Conservation (phyloP, 2,113 vertebrate species). For the Tetrao urogallus region DNA sequence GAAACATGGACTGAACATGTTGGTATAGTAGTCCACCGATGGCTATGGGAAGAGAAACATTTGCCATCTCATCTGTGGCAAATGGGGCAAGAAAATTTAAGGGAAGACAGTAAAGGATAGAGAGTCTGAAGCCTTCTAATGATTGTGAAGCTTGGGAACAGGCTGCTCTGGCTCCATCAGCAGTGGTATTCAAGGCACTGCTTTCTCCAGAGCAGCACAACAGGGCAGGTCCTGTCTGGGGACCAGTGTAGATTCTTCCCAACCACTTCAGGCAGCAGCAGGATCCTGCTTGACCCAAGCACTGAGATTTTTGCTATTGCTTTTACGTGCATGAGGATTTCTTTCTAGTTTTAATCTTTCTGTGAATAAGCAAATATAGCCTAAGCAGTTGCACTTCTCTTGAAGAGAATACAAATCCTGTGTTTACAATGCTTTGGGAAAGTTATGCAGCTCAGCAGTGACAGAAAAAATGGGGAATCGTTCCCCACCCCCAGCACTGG, state of each 20-base stretch:
- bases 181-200: not conserved
- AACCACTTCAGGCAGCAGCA: not conserved
- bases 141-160: not conserved
- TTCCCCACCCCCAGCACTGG: not conserved
- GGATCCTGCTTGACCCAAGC: not conserved
- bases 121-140: not conserved
- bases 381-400: not conserved
- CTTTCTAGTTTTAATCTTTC: not conserved
- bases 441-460: not conserved
- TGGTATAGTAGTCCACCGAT: not conserved
- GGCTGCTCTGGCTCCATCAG: not conserved
- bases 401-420: not conserved
- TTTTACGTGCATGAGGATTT: not conserved
- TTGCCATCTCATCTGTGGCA: not conserved
- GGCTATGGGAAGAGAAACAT: not conserved
- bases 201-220: not conserved
- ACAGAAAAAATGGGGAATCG: not conserved
- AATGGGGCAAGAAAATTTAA: not conserved
- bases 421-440: not conserved
- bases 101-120: not conserved
- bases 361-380: not conserved
- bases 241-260: not conserved
- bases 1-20: not conserved
- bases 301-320: not conserved
- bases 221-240: not conserved